Conservation (phyloP, 2,113 vertebrate species). For the Alectura lathami region DNA sequence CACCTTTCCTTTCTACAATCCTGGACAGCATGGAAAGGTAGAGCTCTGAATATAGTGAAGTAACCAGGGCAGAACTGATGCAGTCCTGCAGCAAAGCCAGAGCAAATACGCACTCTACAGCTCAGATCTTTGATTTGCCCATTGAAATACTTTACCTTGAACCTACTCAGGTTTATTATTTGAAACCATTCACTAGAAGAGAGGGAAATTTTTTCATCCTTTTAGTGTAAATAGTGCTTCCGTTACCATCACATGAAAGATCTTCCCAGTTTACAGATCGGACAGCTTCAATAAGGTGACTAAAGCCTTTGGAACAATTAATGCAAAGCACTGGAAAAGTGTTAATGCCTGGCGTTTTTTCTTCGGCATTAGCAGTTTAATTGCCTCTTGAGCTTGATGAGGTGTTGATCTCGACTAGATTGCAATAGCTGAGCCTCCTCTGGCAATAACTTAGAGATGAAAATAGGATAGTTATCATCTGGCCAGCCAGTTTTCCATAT, state of each 20-base stretch:
- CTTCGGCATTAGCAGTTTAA: neutral
- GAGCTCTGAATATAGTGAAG: neutral
- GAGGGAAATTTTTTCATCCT: neutral
- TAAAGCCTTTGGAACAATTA: neutral
- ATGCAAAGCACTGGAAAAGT: neutral
- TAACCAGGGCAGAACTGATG: neutral
- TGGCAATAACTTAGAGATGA: conserved; percentile 3
- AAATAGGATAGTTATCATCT: neutral
- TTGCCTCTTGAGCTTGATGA: conserved; percentile 13
- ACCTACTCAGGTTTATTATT: neutral
- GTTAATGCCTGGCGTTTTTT: neutral
- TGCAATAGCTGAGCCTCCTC: neutral
- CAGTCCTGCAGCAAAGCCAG: neutral
- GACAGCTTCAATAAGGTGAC: neutral
- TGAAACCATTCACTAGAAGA: neutral
- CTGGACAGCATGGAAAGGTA: neutral
- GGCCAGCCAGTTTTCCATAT: conserved; percentile 9
- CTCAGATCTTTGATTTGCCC: neutral
- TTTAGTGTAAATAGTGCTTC: neutral
- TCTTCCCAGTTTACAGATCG: neutral
- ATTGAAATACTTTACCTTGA: neutral
- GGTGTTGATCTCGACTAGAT: conserved; percentile 5
- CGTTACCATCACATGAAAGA: neutral
- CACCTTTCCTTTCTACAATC: neutral
- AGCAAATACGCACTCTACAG: neutral